Conservation (phyloP, 1,140 invertebrate species). For the Nasonia vitripennis region DNA sequence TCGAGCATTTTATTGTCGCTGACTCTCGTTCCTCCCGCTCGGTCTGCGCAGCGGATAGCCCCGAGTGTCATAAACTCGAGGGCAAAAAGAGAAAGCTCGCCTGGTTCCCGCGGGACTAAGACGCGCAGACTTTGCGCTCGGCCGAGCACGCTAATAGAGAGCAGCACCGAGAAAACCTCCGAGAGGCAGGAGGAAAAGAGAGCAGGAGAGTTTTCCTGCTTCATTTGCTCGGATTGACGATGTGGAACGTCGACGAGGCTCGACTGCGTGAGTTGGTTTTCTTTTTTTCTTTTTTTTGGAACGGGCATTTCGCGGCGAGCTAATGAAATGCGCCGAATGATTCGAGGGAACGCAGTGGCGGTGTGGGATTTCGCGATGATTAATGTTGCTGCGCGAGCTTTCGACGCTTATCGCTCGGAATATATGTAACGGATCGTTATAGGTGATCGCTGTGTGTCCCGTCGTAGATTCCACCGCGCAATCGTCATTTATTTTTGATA, state of each 20-base stretch:
- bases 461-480: no score
- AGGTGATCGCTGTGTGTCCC: neutral
- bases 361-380: no score
- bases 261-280: neutral
- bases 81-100: neutral
- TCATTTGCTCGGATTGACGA: constrained; percentile 15
- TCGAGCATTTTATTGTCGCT: neutral
- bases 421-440: neutral
- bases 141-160: constrained; percentile 26
- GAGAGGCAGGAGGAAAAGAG: neutral
- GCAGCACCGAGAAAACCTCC: neutral
- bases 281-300: neutral
- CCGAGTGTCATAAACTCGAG: constrained; percentile 7
- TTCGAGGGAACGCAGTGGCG: no score
- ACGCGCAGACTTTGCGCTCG: constrained; percentile 21
- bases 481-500: no score
- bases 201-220: constrained; percentile 4
- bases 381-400: neutral
- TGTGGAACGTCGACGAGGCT: neutral
- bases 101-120: neutral
- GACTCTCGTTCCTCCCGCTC: neutral
- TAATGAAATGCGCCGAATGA: neutral
- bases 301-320: neutral
- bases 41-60: neutral
- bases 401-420: neutral